Evolutionary conservation across 2,888 invertebrate species (phyloP).

Genomic region (Melieria crassipennis): DNA sequence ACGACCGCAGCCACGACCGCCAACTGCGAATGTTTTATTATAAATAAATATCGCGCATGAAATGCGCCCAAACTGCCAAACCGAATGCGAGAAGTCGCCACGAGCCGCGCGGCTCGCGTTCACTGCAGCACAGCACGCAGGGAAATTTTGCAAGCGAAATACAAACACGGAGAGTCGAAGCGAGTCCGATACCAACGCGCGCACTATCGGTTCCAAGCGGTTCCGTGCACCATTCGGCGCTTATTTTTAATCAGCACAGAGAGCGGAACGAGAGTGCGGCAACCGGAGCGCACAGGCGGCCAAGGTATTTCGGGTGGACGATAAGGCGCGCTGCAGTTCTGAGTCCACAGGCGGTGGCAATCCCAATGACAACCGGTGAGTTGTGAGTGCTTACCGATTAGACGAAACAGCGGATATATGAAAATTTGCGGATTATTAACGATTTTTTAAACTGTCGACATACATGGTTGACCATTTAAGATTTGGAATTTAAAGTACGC

Average conservation of each 20-base stretch:
- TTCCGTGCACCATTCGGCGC: slow-evolving; percentile 54
- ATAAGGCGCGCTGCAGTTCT: no score
- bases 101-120: no score
- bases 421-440: no score
- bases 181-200: not conserved
- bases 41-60: slow-evolving; percentile 49
- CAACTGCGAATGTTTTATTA: slow-evolving; percentile 54
- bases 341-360: no score
- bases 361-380: no score
- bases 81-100: not conserved
- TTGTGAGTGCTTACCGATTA: no score
- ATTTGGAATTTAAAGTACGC: no score
- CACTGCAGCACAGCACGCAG: not conserved
- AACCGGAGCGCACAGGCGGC: no score
- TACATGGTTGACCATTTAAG: no score
- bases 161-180: not conserved
- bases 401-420: no score
- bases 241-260: slow-evolving; percentile 55
- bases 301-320: no score
- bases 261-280: slow-evolving; percentile 49
- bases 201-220: slow-evolving; percentile 56
- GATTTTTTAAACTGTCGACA: no score
- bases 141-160: slow-evolving; percentile 22
- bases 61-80: slow-evolving; percentile 19
- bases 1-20: slow-evolving; percentile 26